phyloP scores from a whole-genome alignment of 2,113 vertebrate genomes.

The Anguilla rostrata region DNA sequence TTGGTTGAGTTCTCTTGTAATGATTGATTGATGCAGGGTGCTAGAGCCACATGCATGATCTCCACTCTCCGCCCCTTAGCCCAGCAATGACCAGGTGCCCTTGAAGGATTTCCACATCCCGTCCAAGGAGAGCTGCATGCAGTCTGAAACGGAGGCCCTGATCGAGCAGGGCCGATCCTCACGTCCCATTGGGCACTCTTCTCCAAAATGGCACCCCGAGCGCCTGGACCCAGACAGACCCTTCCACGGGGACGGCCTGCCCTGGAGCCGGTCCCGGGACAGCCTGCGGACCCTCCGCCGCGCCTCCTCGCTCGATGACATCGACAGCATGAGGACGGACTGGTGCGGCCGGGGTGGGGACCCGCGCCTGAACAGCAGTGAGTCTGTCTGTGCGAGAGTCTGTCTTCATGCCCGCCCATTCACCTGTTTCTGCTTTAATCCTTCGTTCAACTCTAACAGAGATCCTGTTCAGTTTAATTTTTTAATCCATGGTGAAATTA shows the following conservation, averaged over 20 bases:
- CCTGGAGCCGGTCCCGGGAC: slow-evolving; percentile 36
- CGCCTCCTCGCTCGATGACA: slow-evolving; percentile 65
- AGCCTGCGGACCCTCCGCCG: slow-evolving; percentile 62
- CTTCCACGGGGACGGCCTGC: slow-evolving; percentile 51
- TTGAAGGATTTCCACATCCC: slow-evolving; percentile 77
- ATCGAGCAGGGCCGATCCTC: slow-evolving; percentile 74
- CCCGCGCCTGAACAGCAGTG: slow-evolving; percentile 69
- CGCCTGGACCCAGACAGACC: slow-evolving; percentile 54
- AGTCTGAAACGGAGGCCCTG: slow-evolving; percentile 79
- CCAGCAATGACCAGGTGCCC: slow-evolving; percentile 74
- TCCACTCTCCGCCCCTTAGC: slow-evolving; percentile 54
- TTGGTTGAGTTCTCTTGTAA: not conserved
- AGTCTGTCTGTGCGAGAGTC: slow-evolving; percentile 34
- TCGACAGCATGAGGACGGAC: slow-evolving; percentile 62
- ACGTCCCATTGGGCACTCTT: slow-evolving; percentile 52
- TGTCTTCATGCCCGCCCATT: not conserved
- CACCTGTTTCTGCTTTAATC: not conserved
- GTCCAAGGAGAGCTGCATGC: slow-evolving; percentile 73
- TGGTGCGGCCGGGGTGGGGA: slow-evolving; percentile 71
- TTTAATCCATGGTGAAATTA: not conserved
- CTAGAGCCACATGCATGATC: not conserved
- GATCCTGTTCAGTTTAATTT: not conserved
- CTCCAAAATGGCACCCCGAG: slow-evolving; percentile 55
- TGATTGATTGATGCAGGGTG: not conserved
- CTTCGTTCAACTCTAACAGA: not conserved